phyloP scores from a whole-genome alignment of 2,797 vertebrate species.

The Todus mexicanus region DNA sequence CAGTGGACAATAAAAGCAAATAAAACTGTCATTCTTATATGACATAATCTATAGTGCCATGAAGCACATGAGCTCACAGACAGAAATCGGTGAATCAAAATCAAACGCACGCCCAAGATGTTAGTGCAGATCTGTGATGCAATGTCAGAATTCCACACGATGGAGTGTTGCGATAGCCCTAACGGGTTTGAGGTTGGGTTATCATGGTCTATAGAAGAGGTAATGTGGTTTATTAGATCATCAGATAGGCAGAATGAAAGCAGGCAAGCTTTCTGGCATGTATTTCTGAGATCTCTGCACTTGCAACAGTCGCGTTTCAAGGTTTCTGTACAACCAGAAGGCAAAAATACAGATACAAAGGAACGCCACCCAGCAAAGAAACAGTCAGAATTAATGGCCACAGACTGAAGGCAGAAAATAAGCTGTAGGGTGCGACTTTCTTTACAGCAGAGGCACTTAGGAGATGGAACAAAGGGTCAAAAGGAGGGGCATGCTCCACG shows the following conservation, averaged over 20 bases:
- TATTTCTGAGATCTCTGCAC: not conserved
- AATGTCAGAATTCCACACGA: not conserved
- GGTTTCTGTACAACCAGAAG: not conserved
- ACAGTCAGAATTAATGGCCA: constrained; percentile 22
- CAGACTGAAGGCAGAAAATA: constrained; percentile 7
- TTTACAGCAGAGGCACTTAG: not conserved
- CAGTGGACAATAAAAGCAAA: constrained; percentile 50
- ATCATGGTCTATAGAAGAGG: not conserved
- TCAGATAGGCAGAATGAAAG: not conserved
- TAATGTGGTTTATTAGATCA: not conserved
- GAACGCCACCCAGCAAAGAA: constrained; percentile 23
- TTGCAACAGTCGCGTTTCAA: not conserved
- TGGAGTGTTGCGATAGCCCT: not conserved
- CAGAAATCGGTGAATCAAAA: not conserved
- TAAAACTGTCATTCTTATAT: constrained; percentile 40
- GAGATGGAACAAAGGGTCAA: constrained; percentile 53
- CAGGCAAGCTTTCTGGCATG: not conserved
- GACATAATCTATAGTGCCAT: constrained; percentile 27
- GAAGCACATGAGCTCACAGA: not conserved
- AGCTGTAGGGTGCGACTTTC: not conserved
- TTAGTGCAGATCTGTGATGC: not conserved
- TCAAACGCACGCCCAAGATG: rapidly evolving
- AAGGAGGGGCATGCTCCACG: not conserved
- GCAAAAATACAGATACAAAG: not conserved
- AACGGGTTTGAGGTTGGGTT: not conserved